Percentiles rank a stretch among this genome's conserved stretches.
Evolutionary conservation across 1,140 invertebrate genomes (phyloP).

Genomic region (Drosophila punjabiensis): DNA sequence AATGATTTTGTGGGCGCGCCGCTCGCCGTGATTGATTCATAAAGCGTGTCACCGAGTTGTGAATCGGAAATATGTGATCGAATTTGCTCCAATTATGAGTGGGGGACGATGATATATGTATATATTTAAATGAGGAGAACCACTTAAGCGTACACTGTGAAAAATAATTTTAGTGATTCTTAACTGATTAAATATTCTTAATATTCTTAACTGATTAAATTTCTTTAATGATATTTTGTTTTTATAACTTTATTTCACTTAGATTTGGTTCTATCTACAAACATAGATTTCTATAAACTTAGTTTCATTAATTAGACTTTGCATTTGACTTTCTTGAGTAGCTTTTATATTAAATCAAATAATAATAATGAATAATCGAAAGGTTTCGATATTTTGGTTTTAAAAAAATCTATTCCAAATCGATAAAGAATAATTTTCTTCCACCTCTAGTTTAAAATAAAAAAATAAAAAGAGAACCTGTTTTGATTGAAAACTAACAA

Average conservation of each 20-base stretch:
- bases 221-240: background rate
- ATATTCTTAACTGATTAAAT: too few species aligned
- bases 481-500: background rate
- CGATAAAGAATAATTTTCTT: background rate
- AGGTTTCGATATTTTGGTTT: too few species aligned
- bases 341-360: too few species aligned
- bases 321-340: too few species aligned
- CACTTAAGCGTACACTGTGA: slow-evolving; percentile 44
- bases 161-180: too few species aligned
- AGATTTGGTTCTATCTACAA: too few species aligned
- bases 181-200: too few species aligned
- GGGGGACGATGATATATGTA: background rate
- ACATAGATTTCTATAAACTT: too few species aligned
- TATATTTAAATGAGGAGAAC: slow-evolving; percentile 28
- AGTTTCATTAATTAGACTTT: background rate
- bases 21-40: slow-evolving; percentile 58
- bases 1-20: slow-evolving; percentile 44
- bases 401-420: background rate
- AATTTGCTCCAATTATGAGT: slow-evolving; percentile 45
- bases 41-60: slow-evolving; percentile 34
- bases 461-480: too few species aligned
- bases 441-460: too few species aligned
- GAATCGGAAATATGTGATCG: slow-evolving; percentile 39
- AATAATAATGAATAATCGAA: too few species aligned
- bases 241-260: background rate